These are phyloP conservation scores for Orthosia gracilis DNA, from an alignment of 2,888 invertebrate species.

Conservation along the genomic window DNA sequence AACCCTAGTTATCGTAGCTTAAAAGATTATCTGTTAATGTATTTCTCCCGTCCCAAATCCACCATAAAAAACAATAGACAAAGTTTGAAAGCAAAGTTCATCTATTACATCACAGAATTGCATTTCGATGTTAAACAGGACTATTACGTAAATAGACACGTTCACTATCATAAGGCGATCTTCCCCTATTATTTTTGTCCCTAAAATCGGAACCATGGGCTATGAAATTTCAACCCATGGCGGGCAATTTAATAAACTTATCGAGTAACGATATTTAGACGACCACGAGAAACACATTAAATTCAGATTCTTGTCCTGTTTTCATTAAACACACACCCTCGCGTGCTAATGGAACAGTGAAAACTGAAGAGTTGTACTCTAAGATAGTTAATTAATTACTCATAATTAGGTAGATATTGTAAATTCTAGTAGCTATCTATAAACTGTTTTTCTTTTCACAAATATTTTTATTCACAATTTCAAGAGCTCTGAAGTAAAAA, in stretches of 20 bases:
- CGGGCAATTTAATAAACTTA: constrained; percentile 75
- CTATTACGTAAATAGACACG: constrained; percentile 29
- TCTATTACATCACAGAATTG: constrained; percentile 32
- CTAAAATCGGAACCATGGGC: constrained; percentile 70
- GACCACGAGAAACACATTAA: constrained; percentile 77
- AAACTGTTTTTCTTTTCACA: too few relatives aligned
- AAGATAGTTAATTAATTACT: too few relatives aligned
- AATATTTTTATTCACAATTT: too few relatives aligned
- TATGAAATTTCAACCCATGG: constrained; percentile 71
- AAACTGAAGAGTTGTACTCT: constrained; percentile 63
- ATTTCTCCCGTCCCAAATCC: constrained; percentile 26
- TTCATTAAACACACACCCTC: constrained; percentile 82
- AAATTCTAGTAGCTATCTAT: too few relatives aligned
- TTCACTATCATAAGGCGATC: constrained; percentile 24
- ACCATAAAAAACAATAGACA: constrained; percentile 26
- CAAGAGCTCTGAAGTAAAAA: too few relatives aligned
- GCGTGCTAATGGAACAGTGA: constrained; percentile 70
- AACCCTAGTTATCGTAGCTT: neutral
- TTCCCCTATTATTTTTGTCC: constrained; percentile 58
- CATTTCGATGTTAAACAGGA: constrained; percentile 51
- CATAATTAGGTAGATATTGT: too few relatives aligned
- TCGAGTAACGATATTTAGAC: constrained; percentile 79
- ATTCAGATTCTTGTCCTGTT: constrained; percentile 82
- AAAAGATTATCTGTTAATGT: constrained; percentile 14
- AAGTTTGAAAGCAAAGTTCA: constrained; percentile 34